These are phyloP conservation scores for Montipora efflorescens DNA, from an alignment of 64 coral and sea anemone species.

Conservation along the genomic window DNA sequence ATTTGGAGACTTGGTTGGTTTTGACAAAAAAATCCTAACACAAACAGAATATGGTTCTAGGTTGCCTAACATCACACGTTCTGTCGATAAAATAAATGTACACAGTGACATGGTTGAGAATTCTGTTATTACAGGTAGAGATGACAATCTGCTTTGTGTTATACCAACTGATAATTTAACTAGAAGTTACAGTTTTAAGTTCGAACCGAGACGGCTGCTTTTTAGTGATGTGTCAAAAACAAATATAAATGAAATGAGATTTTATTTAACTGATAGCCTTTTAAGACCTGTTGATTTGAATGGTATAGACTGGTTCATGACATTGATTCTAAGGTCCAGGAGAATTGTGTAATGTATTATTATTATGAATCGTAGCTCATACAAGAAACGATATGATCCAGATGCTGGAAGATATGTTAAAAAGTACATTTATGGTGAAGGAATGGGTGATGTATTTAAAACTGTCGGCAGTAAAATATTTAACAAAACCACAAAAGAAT, in stretches of 20 bases:
- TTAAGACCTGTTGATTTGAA: neutral
- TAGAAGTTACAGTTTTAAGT: too few relatives aligned
- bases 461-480: neutral
- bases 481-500: neutral
- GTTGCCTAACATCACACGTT: constrained; percentile 41
- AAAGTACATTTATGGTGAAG: neutral
- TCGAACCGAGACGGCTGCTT: too few relatives aligned
- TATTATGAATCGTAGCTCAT: neutral
- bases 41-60: neutral
- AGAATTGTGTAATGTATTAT: neutral
- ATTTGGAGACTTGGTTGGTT: constrained; percentile 16
- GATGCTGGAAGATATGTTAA: neutral
- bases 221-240: too few relatives aligned
- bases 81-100: neutral
- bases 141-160: too few relatives aligned
- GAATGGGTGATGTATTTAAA: neutral
- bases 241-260: neutral
- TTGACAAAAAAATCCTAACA: constrained; percentile 18
- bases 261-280: neutral
- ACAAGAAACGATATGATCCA: neutral
- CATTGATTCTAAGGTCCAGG: neutral
- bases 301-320: neutral
- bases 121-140: too few relatives aligned
- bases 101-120: neutral
- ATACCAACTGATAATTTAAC: too few relatives aligned